A percentile compares a stretch with the other conserved stretches of the same genome.
Conservation (phyloP, 2,888 invertebrate species). For the Mythimna lalbum region DNA sequence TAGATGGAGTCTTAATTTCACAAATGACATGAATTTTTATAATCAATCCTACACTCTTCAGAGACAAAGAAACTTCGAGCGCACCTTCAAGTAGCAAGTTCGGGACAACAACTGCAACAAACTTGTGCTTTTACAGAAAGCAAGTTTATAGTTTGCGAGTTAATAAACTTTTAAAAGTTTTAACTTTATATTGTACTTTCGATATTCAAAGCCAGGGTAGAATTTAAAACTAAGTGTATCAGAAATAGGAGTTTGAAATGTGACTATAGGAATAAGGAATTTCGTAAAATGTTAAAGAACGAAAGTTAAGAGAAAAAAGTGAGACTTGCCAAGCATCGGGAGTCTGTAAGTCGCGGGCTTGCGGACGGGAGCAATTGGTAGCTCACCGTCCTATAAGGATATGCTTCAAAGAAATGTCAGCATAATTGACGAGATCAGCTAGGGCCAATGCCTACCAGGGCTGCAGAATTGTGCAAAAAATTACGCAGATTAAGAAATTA, state of each 20-base stretch:
- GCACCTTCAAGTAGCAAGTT: slow-evolving; percentile 13
- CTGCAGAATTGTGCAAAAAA: no score
- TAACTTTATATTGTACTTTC: slow-evolving; percentile 24
- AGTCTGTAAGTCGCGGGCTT: no score
- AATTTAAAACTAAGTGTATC: neutral
- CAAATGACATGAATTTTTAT: slow-evolving; percentile 9
- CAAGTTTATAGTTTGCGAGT: slow-evolving; percentile 25
- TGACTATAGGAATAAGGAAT: neutral
- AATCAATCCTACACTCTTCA: slow-evolving; percentile 14
- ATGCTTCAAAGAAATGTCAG: no score
- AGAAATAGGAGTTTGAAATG: neutral
- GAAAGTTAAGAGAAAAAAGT: no score
- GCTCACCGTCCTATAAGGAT: no score
- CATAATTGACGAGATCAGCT: no score
- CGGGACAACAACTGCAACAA: slow-evolving; percentile 10
- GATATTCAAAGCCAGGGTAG: slow-evolving; percentile 9
- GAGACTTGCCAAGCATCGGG: no score
- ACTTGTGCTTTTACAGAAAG: neutral
- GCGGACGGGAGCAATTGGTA: no score
- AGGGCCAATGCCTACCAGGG: no score
- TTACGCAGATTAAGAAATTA: no score
- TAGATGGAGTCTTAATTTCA: neutral
- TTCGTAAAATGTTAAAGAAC: neutral
- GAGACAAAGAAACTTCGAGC: slow-evolving; percentile 14
- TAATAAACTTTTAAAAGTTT: slow-evolving; percentile 25